Conservation (phyloP, 2,888 invertebrate genomes). For the Drosophila gaucha region DNA sequence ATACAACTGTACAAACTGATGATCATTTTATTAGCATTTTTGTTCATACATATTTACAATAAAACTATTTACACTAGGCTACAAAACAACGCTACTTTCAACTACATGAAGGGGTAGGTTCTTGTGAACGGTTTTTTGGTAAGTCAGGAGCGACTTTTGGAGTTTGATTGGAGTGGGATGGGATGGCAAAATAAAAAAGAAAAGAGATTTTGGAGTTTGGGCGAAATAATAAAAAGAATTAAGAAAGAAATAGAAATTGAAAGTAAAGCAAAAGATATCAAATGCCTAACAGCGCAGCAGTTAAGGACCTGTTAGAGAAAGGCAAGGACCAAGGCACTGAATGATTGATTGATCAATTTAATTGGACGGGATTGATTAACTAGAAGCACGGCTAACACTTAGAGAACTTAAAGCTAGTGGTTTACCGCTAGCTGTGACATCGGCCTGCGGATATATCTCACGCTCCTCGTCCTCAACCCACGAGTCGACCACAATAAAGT, state of each 20-base stretch:
- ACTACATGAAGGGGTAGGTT: constrained; percentile 87
- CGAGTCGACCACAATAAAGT: constrained; percentile 93
- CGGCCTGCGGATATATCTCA: constrained; percentile 85
- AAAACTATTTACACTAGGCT: constrained; percentile 71
- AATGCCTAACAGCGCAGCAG: constrained; percentile 70
- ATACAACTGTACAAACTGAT: constrained; percentile 45
- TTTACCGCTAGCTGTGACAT: constrained; percentile 82
- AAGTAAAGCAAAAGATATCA: constrained; percentile 40
- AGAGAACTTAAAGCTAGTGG: constrained; percentile 84
- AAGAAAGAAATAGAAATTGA: constrained; percentile 42
- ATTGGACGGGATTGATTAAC: constrained; percentile 34
- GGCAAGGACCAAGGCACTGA: constrained; percentile 34
- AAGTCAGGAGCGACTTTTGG: constrained; percentile 88
- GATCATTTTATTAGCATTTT: constrained; percentile 75
- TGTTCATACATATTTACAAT: constrained; percentile 65
- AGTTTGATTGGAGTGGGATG: constrained; percentile 84
- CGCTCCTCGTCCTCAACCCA: constrained; percentile 93
- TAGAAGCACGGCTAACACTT: constrained; percentile 82
- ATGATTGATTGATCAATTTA: constrained; percentile 22
- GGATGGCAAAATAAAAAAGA: constrained; percentile 44
- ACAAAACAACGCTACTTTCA: constrained; percentile 82
- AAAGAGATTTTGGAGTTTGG: not conserved
- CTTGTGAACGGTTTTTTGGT: constrained; percentile 84
- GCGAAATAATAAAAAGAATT: not conserved
- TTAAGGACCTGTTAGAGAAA: constrained; percentile 40